phyloP scores from a whole-genome alignment of 30 jellyfish, hydroid and myxozoan species.

The Cassiopea andromeda region DNA sequence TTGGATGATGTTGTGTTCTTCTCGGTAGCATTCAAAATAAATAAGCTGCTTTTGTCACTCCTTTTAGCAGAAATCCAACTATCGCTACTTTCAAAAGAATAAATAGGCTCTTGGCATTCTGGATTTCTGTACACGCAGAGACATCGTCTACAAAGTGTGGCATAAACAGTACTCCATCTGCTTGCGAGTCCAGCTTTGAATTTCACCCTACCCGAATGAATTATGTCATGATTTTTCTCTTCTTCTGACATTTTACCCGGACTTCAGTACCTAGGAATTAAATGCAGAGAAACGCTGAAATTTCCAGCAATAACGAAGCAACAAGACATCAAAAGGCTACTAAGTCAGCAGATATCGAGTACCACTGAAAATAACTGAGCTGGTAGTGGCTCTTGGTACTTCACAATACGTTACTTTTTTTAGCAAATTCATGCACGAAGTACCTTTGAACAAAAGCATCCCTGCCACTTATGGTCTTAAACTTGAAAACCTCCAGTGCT shows the following conservation, averaged over 20 bases:
- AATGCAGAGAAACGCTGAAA: not conserved
- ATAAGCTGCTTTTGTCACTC: constrained; percentile 15
- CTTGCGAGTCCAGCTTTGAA: constrained; percentile 61
- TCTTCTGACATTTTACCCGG: not conserved
- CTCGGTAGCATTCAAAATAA: constrained; percentile 39
- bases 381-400: too few relatives aligned
- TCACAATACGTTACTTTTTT: too few relatives aligned
- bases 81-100: constrained; percentile 13
- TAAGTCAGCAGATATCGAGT: too few relatives aligned
- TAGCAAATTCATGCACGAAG: too few relatives aligned
- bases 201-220: constrained; percentile 55
- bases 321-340: too few relatives aligned
- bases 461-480: too few relatives aligned
- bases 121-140: constrained; percentile 24
- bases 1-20: constrained; percentile 17
- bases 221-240: constrained; percentile 9
- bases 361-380: too few relatives aligned
- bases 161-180: constrained; percentile 56
- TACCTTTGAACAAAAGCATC: too few relatives aligned
- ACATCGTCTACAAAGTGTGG: constrained; percentile 19
- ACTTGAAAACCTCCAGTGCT: too few relatives aligned
- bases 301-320: too few relatives aligned
- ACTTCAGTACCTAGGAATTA: not conserved
- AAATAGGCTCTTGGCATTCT: not conserved
- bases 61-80: constrained; percentile 70